Evolutionary conservation across 1,140 invertebrate species (phyloP).

Genomic region (Lepidurus couesii): DNA sequence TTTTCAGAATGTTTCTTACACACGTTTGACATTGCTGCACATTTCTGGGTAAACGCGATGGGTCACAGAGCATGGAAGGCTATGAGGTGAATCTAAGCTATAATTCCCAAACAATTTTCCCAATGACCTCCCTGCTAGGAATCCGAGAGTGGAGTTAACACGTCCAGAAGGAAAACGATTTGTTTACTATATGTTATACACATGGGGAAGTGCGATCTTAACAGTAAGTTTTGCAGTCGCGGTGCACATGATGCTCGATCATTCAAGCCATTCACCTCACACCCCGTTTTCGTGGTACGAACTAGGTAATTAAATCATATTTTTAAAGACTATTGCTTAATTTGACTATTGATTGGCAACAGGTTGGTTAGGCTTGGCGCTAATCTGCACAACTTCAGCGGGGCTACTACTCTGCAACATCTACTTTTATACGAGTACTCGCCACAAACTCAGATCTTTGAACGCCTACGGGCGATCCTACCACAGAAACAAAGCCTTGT

Average conservation of each 20-base stretch:
- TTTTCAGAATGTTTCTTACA: slow-evolving; percentile 26
- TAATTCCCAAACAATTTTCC: slow-evolving; percentile 6
- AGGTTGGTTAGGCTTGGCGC: slow-evolving; percentile 69
- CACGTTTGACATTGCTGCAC: slow-evolving; percentile 54
- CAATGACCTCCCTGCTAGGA: background rate
- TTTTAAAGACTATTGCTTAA: background rate
- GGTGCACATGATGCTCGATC: slow-evolving; percentile 70
- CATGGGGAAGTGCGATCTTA: slow-evolving; percentile 63
- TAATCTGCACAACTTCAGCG: slow-evolving; percentile 70
- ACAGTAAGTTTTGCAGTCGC: slow-evolving; percentile 67
- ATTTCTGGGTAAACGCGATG: slow-evolving; percentile 76
- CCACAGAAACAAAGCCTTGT: slow-evolving; percentile 33
- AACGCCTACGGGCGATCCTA: slow-evolving; percentile 30
- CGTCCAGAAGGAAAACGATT: slow-evolving; percentile 31
- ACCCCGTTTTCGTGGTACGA: slow-evolving; percentile 33
- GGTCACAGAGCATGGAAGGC: slow-evolving; percentile 82
- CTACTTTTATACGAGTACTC: slow-evolving; percentile 70
- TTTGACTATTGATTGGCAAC: slow-evolving; percentile 41
- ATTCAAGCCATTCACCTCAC: slow-evolving; percentile 30
- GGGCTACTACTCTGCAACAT: slow-evolving; percentile 69
- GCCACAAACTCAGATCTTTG: slow-evolving; percentile 44
- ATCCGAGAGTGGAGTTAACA: slow-evolving; percentile 28
- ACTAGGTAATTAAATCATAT: slow-evolving; percentile 27
- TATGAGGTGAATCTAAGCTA: slow-evolving; percentile 54
- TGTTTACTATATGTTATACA: slow-evolving; percentile 61